Evolutionary conservation across 35 echinoderm and acorn worm genomes (phyloP).

Genomic region (Lytechinus variegatus): DNA sequence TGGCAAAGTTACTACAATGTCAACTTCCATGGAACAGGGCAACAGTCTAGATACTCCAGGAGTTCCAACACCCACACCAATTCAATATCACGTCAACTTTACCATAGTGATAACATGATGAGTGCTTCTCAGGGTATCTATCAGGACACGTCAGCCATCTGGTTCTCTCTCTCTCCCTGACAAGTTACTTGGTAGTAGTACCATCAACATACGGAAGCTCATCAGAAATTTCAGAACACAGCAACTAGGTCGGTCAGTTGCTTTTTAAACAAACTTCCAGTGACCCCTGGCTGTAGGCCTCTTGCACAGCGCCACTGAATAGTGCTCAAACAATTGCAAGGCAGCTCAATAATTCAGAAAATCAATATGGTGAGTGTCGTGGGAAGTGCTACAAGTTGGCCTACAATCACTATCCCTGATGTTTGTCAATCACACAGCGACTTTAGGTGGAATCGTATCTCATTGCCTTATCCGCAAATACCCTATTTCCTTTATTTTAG

Average conservation of each 20-base stretch:
- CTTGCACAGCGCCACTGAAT: not conserved
- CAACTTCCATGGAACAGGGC: too few relatives aligned
- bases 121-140: not conserved
- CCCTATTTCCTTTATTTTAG: constrained; percentile 35
- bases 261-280: not conserved
- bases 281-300: not conserved
- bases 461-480: constrained; percentile 30
- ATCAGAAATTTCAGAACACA: not conserved
- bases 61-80: not conserved
- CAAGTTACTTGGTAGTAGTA: not conserved
- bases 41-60: not conserved
- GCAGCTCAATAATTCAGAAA: constrained; percentile 23
- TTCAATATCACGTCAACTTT: not conserved
- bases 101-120: not conserved
- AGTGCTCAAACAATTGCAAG: not conserved
- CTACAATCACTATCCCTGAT: constrained; percentile 6
- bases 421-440: constrained; percentile 5
- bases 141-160: not conserved
- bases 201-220: not conserved
- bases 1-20: too few relatives aligned
- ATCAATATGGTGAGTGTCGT: constrained; percentile 33
- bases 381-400: constrained; percentile 27
- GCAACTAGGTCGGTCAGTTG: not conserved
- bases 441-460: not conserved
- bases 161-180: not conserved